Conservation (phyloP, 2,888 invertebrate species). For the Carabus problematicus region DNA sequence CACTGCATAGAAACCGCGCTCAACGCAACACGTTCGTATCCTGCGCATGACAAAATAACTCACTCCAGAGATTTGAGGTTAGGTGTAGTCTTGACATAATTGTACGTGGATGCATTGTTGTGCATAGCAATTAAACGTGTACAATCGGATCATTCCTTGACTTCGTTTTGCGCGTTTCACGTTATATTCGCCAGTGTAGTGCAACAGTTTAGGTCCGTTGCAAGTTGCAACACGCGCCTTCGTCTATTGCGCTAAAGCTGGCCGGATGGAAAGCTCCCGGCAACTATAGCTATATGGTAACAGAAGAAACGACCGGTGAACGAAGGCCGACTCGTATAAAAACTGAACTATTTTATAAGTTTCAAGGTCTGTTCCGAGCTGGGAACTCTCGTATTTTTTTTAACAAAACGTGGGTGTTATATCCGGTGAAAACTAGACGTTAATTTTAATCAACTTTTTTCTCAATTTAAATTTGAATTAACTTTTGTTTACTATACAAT, state of each 20-base stretch:
- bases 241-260: slow-evolving; percentile 14
- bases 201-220: not conserved
- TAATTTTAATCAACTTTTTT: slow-evolving; percentile 6
- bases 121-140: too few relatives aligned
- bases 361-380: slow-evolving; percentile 46
- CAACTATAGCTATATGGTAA: slow-evolving; percentile 32
- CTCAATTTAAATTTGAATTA: not conserved
- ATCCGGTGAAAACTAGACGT: slow-evolving; percentile 23
- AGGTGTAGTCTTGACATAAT: too few relatives aligned
- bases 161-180: too few relatives aligned
- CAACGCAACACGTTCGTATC: too few relatives aligned
- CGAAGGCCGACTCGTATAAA: slow-evolving; percentile 45
- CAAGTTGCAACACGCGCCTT: slow-evolving; percentile 8
- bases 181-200: too few relatives aligned
- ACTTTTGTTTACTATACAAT: too few relatives aligned
- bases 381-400: slow-evolving; percentile 29
- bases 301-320: slow-evolving; percentile 44
- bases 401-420: slow-evolving; percentile 19
- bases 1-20: too few relatives aligned
- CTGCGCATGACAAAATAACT: too few relatives aligned
- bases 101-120: too few relatives aligned
- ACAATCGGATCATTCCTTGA: too few relatives aligned
- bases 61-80: too few relatives aligned
- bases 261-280: slow-evolving; percentile 43
- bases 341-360: slow-evolving; percentile 44